A percentile compares a stretch with the other conserved stretches of the same genome.
These are phyloP conservation scores for Bettongia penicillata DNA, from an alignment of 2,113 vertebrate species.

Conservation along the genomic window DNA sequence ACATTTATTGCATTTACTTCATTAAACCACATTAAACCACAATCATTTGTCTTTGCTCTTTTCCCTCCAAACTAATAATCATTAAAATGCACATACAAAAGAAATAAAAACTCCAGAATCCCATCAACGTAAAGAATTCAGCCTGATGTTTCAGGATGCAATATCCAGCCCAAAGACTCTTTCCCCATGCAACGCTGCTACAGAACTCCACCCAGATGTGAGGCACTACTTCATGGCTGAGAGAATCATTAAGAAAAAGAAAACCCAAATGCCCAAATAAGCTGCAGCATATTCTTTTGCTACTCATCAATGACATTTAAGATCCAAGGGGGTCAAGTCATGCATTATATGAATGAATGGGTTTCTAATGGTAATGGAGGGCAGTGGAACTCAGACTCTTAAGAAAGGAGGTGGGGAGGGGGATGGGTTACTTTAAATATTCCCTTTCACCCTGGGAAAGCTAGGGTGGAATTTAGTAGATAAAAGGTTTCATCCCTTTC, in stretches of 20 bases:
- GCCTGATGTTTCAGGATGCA: slow-evolving; percentile 41
- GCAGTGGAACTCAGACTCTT: slow-evolving; percentile 63
- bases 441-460: slow-evolving; percentile 57
- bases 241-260: slow-evolving; percentile 56
- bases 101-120: slow-evolving; percentile 33
- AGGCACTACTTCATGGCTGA: slow-evolving; percentile 60
- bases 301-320: slow-evolving; percentile 77
- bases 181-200: slow-evolving; percentile 22
- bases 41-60: slow-evolving; percentile 16
- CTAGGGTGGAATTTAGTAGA: slow-evolving; percentile 65
- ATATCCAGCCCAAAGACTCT: slow-evolving; percentile 23
- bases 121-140: slow-evolving; percentile 1
- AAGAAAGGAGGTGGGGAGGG: slow-evolving; percentile 73
- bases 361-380: slow-evolving; percentile 85
- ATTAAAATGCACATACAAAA: neutral
- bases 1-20: slow-evolving; percentile 34
- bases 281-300: slow-evolving; percentile 66
- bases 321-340: slow-evolving; percentile 80
- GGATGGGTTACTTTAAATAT: slow-evolving; percentile 62
- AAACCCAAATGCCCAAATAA: slow-evolving; percentile 64
- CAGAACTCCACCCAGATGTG: slow-evolving; percentile 77
- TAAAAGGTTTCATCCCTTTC: slow-evolving; percentile 34
- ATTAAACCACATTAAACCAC: slow-evolving; percentile 45
- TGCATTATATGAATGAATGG: slow-evolving; percentile 83
- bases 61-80: neutral